These are phyloP conservation scores for Nephila pilipes DNA, from an alignment of 1,140 invertebrate species.

Conservation along the genomic window DNA sequence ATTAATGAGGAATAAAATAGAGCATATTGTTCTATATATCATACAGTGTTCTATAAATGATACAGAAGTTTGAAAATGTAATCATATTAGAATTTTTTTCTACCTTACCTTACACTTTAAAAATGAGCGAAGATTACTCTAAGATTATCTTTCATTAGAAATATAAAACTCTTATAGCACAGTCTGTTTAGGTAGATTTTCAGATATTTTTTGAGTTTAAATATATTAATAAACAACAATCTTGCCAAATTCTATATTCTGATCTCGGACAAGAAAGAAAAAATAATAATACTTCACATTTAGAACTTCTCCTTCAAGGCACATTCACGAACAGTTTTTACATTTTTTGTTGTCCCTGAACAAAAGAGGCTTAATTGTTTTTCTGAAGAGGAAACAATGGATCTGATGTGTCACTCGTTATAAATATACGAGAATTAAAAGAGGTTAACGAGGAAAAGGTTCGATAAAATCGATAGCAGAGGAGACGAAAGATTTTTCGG, in stretches of 20 bases:
- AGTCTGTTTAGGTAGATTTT: too few relatives aligned
- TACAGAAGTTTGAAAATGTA: too few relatives aligned
- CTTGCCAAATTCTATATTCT: not conserved
- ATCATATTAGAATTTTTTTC: too few relatives aligned
- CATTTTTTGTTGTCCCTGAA: not conserved
- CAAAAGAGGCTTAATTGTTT: not conserved
- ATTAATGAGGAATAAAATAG: too few relatives aligned
- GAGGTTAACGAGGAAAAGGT: not conserved
- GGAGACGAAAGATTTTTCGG: not conserved
- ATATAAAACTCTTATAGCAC: too few relatives aligned
- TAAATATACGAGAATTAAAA: conserved; percentile 30
- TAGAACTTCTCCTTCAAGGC: not conserved
- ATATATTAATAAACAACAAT: too few relatives aligned
- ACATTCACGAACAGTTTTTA: not conserved
- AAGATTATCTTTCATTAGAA: too few relatives aligned
- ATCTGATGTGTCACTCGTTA: not conserved
- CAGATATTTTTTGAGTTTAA: too few relatives aligned
- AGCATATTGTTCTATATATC: too few relatives aligned
- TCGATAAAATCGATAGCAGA: not conserved
- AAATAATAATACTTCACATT: not conserved
- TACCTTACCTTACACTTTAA: too few relatives aligned
- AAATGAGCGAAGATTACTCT: too few relatives aligned
- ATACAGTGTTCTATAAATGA: too few relatives aligned
- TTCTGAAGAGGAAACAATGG: not conserved
- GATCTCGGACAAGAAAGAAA: not conserved